Evolutionary conservation across 2,113 vertebrate species (phyloP), one percentile per base, ranked within the genome.

Genomic region (Poeciliopsis retropinna): DNA sequence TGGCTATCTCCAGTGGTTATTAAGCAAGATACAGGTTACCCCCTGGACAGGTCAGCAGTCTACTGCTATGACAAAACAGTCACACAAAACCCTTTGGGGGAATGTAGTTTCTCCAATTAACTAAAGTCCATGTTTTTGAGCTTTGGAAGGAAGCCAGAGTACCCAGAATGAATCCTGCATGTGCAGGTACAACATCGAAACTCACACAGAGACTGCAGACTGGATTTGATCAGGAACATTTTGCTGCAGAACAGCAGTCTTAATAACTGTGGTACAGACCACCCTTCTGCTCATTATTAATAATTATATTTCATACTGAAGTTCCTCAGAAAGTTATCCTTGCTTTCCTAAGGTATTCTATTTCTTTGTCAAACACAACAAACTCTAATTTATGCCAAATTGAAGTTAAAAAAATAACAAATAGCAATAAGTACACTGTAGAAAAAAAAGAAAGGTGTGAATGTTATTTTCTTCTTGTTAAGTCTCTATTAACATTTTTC

Each of bases 401-500:
- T 62, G 17, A 29, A 30, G 32, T 54, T 27, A 69, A 44, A 75
- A 71, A 81, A 51, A 67, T 30, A 77, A 25, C 41, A 67, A 89
- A 66, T 7, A 3, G 25, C n/a, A 64, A 68, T 25, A 72, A 51
- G 54, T 67, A 57, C 19, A 57, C 25, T 41, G 4, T 64, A 62
- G 75, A 76, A 27, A 60, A 60, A 78, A 67, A 69, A 27, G 15
- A 66, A 64, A 3, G 1, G 8, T 62, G 64, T 76, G 75, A 63
- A 64, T 66, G 19, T 12, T 54, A 13, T 76, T 60, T 54, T 75
- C 34, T 77, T 84, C 79, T 74, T 67, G 34, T 41, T 34, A 44
- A 60, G n/a, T 76, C 73, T 72, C 75, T 41, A 78, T 80, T 64
- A 67, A 68, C 32, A 3, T 87, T 79, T 17, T 81, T 60, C 27